These are phyloP conservation scores for Muschampia plurimacula DNA, from an alignment of 2,888 invertebrate genomes.

Conservation along the genomic window DNA sequence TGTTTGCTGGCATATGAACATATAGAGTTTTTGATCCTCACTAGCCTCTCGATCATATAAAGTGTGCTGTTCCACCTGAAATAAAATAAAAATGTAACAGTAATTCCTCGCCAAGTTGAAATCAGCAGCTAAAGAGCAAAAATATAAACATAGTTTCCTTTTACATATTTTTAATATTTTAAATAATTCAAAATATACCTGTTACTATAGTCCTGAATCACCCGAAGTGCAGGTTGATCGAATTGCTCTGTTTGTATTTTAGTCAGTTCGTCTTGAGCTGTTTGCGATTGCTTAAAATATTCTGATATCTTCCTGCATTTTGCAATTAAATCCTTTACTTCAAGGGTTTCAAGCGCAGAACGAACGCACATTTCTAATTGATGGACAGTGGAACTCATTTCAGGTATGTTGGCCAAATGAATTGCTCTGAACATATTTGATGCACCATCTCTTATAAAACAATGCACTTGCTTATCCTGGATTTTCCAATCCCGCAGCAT, in stretches of 20 bases:
- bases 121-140: background rate
- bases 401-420: background rate
- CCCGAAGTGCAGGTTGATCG: background rate
- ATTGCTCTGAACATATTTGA: background rate
- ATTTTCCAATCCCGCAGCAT: background rate
- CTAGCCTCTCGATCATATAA: slow-evolving; percentile 49
- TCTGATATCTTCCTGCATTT: slow-evolving; percentile 13
- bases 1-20: slow-evolving; percentile 40
- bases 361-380: background rate
- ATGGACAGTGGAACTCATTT: background rate
- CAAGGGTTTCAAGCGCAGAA: background rate
- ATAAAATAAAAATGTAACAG: background rate
- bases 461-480: background rate
- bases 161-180: too few relatives aligned
- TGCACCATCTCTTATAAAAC: background rate
- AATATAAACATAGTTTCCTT: too few relatives aligned
- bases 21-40: slow-evolving; percentile 43
- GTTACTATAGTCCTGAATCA: background rate
- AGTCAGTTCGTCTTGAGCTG: background rate
- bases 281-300: background rate
- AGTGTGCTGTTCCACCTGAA: slow-evolving; percentile 50
- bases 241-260: slow-evolving; percentile 1
- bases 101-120: background rate
- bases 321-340: background rate
- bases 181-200: background rate